phyloP scores from a whole-genome alignment of 2,797 vertebrate species.

The Enoplosus armatus region DNA sequence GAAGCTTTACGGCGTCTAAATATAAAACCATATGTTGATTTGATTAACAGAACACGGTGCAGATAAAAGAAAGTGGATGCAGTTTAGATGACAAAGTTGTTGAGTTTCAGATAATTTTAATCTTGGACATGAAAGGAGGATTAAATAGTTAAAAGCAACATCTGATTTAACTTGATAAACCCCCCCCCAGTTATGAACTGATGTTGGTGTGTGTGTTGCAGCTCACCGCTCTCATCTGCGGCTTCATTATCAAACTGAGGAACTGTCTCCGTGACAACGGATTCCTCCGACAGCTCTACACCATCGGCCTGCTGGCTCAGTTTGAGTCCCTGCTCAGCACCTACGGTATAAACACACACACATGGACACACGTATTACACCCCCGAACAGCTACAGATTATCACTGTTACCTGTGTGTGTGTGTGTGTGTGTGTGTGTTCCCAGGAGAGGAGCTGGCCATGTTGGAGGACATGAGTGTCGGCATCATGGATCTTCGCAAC shows the following conservation, averaged over 20 bases:
- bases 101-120: too few relatives aligned
- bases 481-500: conserved; percentile 96
- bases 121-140: neutral
- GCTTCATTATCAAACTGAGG: conserved; percentile 96
- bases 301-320: conserved; percentile 96
- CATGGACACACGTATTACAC: neutral
- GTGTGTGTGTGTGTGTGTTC: conserved; percentile 16
- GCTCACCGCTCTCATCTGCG: conserved; percentile 96
- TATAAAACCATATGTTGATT: conserved; percentile 24
- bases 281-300: conserved; percentile 96
- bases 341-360: conserved; percentile 85
- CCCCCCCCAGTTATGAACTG: neutral
- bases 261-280: conserved; percentile 95
- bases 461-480: conserved; percentile 98
- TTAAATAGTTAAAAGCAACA: neutral
- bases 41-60: neutral
- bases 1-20: neutral
- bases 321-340: conserved; percentile 98
- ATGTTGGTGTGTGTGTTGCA: conserved; percentile 61
- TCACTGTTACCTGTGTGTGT: neutral
- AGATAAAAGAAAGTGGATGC: neutral
- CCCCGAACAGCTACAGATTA: too few relatives aligned
- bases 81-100: neutral
- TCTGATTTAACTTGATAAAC: too few relatives aligned
- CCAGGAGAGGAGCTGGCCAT: conserved; percentile 96